Percentiles rank a stretch among this genome's conserved stretches.
Evolutionary conservation across 1,140 invertebrate genomes (phyloP).

Genomic region (Lepidurus packardi): DNA sequence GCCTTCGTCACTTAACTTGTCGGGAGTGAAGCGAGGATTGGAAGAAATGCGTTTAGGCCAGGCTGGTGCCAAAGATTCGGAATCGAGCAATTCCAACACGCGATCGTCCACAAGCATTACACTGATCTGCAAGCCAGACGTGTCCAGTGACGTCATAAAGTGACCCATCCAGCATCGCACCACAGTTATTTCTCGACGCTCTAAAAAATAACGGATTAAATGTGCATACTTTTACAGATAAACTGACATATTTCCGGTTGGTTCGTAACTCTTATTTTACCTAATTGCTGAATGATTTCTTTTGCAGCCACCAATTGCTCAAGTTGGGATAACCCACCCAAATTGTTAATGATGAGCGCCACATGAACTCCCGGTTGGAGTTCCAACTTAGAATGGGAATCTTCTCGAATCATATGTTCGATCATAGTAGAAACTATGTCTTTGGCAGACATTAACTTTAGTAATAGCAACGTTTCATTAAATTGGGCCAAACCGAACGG

Average conservation of each 20-base stretch:
- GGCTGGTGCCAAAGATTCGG: slow-evolving; percentile 51
- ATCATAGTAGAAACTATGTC: slow-evolving; percentile 49
- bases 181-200: slow-evolving; percentile 50
- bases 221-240: not conserved
- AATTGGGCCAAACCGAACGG: not conserved
- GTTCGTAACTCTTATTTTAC: slow-evolving; percentile 45
- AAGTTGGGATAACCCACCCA: slow-evolving; percentile 67
- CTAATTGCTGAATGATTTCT: slow-evolving; percentile 59
- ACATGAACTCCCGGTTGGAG: slow-evolving; percentile 53
- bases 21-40: slow-evolving; percentile 1
- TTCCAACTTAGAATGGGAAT: slow-evolving; percentile 46
- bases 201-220: slow-evolving; percentile 42
- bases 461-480: slow-evolving; percentile 30
- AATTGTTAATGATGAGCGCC: slow-evolving; percentile 69
- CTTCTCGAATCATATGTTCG: slow-evolving; percentile 47
- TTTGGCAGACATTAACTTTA: slow-evolving; percentile 45
- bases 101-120: slow-evolving; percentile 55
- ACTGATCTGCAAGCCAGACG: slow-evolving; percentile 70
- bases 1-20: slow-evolving; percentile 27
- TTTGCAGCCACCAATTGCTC: slow-evolving; percentile 69
- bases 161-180: slow-evolving; percentile 62
- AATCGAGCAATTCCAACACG: slow-evolving; percentile 52
- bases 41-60: slow-evolving; percentile 51
- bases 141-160: slow-evolving; percentile 74
- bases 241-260: not conserved